phyloP scores from a whole-genome alignment of 2,888 invertebrate species.

The Apotomis turbidana region DNA sequence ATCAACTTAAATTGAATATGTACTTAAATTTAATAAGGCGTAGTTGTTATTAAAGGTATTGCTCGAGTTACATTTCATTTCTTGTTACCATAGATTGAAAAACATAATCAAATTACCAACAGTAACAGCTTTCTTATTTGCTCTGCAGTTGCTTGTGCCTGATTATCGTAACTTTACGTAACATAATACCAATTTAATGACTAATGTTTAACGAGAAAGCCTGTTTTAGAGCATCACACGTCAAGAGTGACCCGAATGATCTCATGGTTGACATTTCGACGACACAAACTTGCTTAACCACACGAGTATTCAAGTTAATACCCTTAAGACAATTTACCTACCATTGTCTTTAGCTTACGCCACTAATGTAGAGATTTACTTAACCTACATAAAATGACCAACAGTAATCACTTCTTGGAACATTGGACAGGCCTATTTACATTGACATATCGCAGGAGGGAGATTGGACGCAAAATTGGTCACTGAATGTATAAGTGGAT shows the following conservation, averaged over 20 bases:
- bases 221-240: not conserved
- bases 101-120: slow-evolving; percentile 1
- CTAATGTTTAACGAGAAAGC: slow-evolving; percentile 26
- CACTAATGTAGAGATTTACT: slow-evolving; percentile 18
- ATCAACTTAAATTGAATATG: slow-evolving; percentile 4
- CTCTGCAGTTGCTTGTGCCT: not conserved
- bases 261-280: slow-evolving; percentile 43
- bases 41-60: not conserved
- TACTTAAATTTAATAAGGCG: not conserved
- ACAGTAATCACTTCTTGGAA: not conserved
- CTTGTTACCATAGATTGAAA: not conserved
- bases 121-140: not conserved
- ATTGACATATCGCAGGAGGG: not conserved
- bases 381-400: slow-evolving; percentile 36
- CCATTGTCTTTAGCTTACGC: slow-evolving; percentile 31
- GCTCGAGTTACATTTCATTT: slow-evolving; percentile 1
- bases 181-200: slow-evolving; percentile 1
- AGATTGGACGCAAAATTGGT: not conserved
- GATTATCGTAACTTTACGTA: not conserved
- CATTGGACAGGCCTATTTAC: not conserved
- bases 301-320: slow-evolving; percentile 4
- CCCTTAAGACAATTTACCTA: slow-evolving; percentile 27
- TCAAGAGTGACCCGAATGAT: slow-evolving; percentile 37
- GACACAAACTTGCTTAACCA: slow-evolving; percentile 8
- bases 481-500: slow-evolving; percentile 2